Evolutionary conservation across 2,113 vertebrate genomes (phyloP).

Genomic region (Podarcis cretensis): DNA sequence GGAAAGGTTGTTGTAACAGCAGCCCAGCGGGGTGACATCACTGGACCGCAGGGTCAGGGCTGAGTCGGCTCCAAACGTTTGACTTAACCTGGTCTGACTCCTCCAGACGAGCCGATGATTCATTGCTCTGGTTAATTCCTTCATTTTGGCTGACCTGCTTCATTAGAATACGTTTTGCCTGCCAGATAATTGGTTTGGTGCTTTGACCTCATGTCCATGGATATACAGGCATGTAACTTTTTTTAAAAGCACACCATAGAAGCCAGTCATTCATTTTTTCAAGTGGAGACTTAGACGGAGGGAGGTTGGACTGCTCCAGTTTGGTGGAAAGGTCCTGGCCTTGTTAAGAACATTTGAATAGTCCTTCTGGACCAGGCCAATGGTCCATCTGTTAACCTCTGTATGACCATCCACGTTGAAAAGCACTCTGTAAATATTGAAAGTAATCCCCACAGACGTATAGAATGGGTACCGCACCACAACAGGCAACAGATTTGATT

Average conservation of each 20-base stretch:
- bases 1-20: rapidly evolving
- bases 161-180: rapidly evolving
- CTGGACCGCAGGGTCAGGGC: rapidly evolving
- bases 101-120: background rate
- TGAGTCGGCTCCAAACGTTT: background rate
- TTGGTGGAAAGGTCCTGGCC: too few species aligned
- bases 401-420: too few species aligned
- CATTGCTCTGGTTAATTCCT: background rate
- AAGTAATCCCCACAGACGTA: too few species aligned
- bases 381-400: too few species aligned
- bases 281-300: too few species aligned
- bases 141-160: rapidly evolving
- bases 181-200: background rate
- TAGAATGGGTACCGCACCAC: too few species aligned
- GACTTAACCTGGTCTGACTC: background rate
- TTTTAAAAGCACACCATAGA: background rate
- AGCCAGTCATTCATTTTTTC: too few species aligned
- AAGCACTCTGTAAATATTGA: too few species aligned
- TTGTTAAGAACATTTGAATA: too few species aligned
- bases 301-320: too few species aligned
- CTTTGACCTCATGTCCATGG: rapidly evolving
- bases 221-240: background rate
- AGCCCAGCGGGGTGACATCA: background rate
- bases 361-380: too few species aligned
- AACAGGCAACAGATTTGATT: too few species aligned